phyloP scores from a whole-genome alignment of 1,140 invertebrate species.

The Argopecten irradians region DNA sequence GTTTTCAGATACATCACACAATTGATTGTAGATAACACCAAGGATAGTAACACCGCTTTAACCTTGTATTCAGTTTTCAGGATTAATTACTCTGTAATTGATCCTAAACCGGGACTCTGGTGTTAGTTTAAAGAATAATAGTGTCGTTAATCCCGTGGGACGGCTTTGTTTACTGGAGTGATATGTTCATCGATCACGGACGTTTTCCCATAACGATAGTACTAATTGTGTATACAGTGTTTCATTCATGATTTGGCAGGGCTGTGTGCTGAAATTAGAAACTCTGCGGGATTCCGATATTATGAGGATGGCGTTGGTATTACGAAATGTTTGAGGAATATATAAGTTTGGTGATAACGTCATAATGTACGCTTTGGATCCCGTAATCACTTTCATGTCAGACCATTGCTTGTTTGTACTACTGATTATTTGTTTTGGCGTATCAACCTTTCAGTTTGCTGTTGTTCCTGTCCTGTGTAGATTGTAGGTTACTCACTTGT shows the following conservation, averaged over 20 bases:
- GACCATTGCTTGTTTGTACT: neutral
- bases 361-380: too few relatives aligned
- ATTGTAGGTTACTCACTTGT: too few relatives aligned
- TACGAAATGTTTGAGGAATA: neutral
- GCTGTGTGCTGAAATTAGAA: neutral
- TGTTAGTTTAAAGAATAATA: neutral
- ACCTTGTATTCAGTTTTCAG: neutral
- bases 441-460: neutral
- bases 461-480: too few relatives aligned
- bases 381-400: neutral
- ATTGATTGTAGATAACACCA: neutral
- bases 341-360: neutral
- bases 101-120: neutral
- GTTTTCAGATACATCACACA: too few relatives aligned
- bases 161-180: neutral
- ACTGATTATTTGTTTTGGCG: neutral
- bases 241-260: conserved; percentile 16
- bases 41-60: neutral
- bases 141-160: neutral
- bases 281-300: neutral
- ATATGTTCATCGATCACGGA: neutral
- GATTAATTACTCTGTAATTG: neutral
- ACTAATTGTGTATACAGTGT: neutral
- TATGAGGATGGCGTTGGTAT: neutral
- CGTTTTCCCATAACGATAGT: neutral